Evolutionary conservation across 2,113 vertebrate genomes (phyloP).

Genomic region (Psilopogon haemacephalus): DNA sequence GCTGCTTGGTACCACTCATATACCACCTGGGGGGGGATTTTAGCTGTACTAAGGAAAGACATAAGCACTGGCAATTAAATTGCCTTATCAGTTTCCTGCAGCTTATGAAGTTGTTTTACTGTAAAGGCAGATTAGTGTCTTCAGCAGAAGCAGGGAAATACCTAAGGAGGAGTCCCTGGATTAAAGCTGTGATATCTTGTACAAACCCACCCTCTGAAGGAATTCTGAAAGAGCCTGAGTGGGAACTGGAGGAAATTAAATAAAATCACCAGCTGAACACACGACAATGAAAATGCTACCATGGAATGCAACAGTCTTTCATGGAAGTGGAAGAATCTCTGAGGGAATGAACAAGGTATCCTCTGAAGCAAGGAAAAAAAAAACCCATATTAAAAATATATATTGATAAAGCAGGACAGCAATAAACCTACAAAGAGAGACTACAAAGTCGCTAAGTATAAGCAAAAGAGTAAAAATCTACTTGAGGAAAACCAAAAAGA

Average conservation of each 20-base stretch:
- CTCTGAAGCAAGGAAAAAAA: background rate
- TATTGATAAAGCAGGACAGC: background rate
- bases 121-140: slow-evolving; percentile 60
- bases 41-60: slow-evolving; percentile 47
- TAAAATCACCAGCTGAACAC: background rate
- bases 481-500: background rate
- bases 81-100: slow-evolving; percentile 72
- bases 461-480: background rate
- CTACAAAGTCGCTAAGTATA: background rate
- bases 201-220: background rate
- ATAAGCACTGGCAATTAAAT: slow-evolving; percentile 65
- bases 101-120: slow-evolving; percentile 69
- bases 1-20: slow-evolving; percentile 21
- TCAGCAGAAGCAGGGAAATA: slow-evolving; percentile 36
- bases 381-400: background rate
- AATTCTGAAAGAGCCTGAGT: slow-evolving; percentile 7
- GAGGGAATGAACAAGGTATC: background rate
- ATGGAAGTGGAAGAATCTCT: background rate
- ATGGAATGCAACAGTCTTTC: background rate
- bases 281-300: background rate
- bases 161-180: background rate
- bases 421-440: background rate
- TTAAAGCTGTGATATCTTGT: background rate
- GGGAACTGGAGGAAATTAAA: background rate
- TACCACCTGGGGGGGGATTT: slow-evolving; percentile 49